Percentiles rank a stretch among this genome's conserved stretches.
Conservation (phyloP, 2,797 vertebrate genomes). For the Meriones psammophilus region DNA sequence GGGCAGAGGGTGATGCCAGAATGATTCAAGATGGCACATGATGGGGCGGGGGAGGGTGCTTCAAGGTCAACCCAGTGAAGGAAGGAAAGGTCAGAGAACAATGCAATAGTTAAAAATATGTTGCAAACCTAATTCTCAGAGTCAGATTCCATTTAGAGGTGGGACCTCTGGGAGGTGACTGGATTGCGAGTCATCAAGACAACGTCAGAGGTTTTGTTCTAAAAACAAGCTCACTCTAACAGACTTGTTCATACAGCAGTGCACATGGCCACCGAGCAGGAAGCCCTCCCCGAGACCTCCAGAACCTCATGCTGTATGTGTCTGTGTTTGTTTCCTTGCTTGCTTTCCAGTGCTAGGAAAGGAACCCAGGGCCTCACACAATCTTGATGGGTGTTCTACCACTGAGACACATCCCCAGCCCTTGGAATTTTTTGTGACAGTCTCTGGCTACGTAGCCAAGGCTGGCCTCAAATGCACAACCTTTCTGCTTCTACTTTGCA, state of each 20-base stretch:
- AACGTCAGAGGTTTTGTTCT: neutral
- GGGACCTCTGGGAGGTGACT: neutral
- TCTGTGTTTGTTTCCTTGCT: neutral
- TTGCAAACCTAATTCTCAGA: neutral
- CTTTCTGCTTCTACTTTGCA: neutral
- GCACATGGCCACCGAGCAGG: too few species aligned
- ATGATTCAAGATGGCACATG: neutral
- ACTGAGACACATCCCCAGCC: neutral
- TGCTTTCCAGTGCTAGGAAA: neutral
- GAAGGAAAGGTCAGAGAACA: neutral
- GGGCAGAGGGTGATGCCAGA: neutral
- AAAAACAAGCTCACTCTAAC: neutral
- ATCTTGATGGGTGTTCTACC: neutral
- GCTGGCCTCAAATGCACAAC: neutral
- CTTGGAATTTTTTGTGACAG: neutral
- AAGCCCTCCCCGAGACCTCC: neutral
- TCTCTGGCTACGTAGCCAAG: neutral
- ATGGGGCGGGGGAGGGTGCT: rapidly evolving
- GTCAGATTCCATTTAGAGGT: neutral
- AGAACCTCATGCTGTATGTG: neutral
- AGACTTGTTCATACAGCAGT: neutral
- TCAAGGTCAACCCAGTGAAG: neutral
- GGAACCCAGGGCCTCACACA: neutral
- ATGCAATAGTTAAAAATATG: neutral
- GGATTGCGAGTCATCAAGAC: neutral